Base-by-base conservation (phyloP, 2,888 invertebrate genomes). In the Cheilosia vulpina region DNA sequence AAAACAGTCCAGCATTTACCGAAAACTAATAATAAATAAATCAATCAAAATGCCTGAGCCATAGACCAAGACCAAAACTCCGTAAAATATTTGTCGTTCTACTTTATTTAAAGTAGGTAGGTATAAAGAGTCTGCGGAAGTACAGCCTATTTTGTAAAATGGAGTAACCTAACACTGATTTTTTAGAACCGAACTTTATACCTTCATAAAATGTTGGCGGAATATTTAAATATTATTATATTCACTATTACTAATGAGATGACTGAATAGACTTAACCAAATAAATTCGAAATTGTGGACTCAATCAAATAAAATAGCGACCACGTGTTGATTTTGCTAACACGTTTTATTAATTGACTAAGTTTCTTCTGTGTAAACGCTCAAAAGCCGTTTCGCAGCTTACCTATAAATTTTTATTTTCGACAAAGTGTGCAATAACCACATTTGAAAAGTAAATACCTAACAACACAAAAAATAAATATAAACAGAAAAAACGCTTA, bases 281-380 rank as follows among this genome's bases (percentile, higher is more conserved):
- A 24, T 17, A 50, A n/a, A 60, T 13, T 13, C 38, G 9, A 13
- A 38, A 13, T 41, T 63, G 45, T 63, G 15, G 1, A 4, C 3
- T 15, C 1, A 15, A 17, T 15, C 4, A 38, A 17, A 41, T 27
- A 15, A 41, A 45, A 45, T 57, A n/a, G 38, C 34, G 17, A 68
- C 69, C 77, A 78, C 77, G 69, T 69, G 77, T 62, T 69, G 34
- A n/a, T 17, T 62, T 34, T 31, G 38, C 19, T 63, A 69, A 69
- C 75, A 66, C 77, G 69, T 71, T 78, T 69, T 77, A 47, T 77
- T 77, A 65, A 71, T 78, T 78, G 78, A 71, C 65, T 52, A 57
- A 65, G 34, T 78, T 71, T 65, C 55, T 77, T 62, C 63, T 69
- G 62, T 69, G 27, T 78, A 77, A 63, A 63, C 38, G 21, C 24